phyloP scores from a whole-genome alignment of 2,888 invertebrate species.

The Aproaerema taeniolella region DNA sequence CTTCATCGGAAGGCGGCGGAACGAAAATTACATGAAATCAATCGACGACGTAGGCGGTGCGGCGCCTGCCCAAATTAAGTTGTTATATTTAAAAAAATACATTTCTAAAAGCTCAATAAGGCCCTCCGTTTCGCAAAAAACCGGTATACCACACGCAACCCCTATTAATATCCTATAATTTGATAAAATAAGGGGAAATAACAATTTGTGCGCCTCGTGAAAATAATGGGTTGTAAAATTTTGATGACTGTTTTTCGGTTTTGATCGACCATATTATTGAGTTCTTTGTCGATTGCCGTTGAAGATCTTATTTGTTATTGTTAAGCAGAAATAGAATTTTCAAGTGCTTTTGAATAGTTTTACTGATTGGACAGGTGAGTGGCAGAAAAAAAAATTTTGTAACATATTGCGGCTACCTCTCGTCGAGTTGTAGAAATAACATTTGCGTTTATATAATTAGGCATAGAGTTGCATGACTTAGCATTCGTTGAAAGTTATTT shows the following conservation, averaged over 20 bases:
- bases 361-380: not conserved
- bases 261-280: conserved; percentile 25
- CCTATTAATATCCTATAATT: conserved; percentile 57
- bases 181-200: conserved; percentile 35
- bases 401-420: not conserved
- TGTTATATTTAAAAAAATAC: conserved; percentile 61
- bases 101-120: conserved; percentile 57
- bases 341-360: not conserved
- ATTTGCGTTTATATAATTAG: not conserved
- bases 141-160: conserved; percentile 59
- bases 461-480: conserved; percentile 4
- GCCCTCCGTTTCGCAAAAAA: conserved; percentile 62
- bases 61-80: conserved; percentile 72
- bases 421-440: not conserved
- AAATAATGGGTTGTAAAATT: conserved; percentile 44
- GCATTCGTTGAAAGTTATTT: not conserved
- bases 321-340: conserved; percentile 9
- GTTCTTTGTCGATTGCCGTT: conserved; percentile 20
- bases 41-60: conserved; percentile 65
- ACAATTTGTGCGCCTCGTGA: conserved; percentile 49
- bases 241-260: conserved; percentile 15
- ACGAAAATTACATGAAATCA: conserved; percentile 70
- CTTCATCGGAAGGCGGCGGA: conserved; percentile 49
- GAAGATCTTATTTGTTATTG: conserved; percentile 19
- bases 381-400: not conserved